Percentiles rank a stretch among this genome's conserved stretches.
phyloP scores from a whole-genome alignment of 2,797 vertebrate species.

The Crocodylus rhombifer region DNA sequence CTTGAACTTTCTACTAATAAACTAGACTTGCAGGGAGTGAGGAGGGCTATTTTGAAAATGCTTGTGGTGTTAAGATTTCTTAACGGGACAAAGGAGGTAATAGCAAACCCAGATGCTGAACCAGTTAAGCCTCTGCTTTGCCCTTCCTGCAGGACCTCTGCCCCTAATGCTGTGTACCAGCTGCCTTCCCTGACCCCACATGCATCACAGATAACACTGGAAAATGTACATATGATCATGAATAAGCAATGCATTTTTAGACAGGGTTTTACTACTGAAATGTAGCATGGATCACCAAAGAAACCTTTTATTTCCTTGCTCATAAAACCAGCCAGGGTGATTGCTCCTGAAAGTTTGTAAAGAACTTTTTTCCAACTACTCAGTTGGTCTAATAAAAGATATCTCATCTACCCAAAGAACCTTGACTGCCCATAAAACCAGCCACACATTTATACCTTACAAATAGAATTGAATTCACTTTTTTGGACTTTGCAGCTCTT shows the following conservation, averaged over 20 bases:
- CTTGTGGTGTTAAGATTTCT: no score
- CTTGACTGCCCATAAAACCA: neutral
- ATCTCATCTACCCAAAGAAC: neutral
- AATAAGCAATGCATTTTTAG: neutral
- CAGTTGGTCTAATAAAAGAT: no score
- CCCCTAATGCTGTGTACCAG: neutral
- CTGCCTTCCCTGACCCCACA: neutral
- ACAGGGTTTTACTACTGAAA: neutral
- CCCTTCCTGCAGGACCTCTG: neutral
- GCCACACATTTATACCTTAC: neutral
- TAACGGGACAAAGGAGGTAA: neutral
- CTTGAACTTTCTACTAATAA: neutral
- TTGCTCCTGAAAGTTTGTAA: no score
- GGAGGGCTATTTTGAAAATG: neutral
- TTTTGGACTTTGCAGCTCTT: neutral
- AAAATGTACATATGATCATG: neutral
- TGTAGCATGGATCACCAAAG: neutral
- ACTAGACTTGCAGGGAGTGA: neutral
- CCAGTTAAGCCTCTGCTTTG: fast-evolving
- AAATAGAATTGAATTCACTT: neutral
- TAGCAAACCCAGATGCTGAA: neutral
- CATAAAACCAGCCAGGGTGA: no score
- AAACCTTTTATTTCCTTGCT: no score
- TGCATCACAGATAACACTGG: neutral
- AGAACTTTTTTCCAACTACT: no score